Percentiles rank a stretch among this genome's conserved stretches.
phyloP scores from a whole-genome alignment of 2,888 invertebrate genomes.

The Eustalomyia histrio region DNA sequence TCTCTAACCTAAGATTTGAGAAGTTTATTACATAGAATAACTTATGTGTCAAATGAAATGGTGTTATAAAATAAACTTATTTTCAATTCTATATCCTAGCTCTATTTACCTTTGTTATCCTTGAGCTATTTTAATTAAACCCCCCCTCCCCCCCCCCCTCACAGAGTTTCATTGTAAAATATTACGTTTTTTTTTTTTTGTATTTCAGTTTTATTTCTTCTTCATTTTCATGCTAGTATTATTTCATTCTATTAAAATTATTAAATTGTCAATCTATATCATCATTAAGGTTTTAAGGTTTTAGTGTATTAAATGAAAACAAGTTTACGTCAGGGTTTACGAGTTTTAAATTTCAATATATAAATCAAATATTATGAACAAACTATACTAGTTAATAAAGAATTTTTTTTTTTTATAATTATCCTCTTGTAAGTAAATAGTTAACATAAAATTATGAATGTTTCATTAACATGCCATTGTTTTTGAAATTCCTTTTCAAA shows the following conservation, averaged over 20 bases:
- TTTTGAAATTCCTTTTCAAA: neutral
- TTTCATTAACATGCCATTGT: neutral
- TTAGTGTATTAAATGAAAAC: slow-evolving; percentile 18
- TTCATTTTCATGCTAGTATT: neutral
- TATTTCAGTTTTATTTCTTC: neutral
- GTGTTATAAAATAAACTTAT: neutral
- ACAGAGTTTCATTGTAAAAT: neutral
- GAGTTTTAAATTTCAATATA: slow-evolving; percentile 7
- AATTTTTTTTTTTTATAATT: neutral
- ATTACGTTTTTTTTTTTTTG: neutral
- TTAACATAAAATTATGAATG: neutral
- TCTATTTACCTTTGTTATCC: neutral
- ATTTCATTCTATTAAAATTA: neutral
- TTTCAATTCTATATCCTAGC: neutral
- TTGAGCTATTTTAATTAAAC: neutral
- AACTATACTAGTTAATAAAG: neutral
- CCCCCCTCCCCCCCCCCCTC: no score
- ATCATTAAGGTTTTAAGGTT: neutral
- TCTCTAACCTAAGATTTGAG: no score
- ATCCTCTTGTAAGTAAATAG: neutral
- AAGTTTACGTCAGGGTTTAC: slow-evolving; percentile 19
- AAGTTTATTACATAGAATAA: no score
- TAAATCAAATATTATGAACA: neutral
- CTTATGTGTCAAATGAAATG: no score
- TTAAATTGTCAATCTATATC: slow-evolving; percentile 1